phyloP scores from a whole-genome alignment of 2,797 vertebrate genomes.

The Muraenolepis orangiensis region DNA sequence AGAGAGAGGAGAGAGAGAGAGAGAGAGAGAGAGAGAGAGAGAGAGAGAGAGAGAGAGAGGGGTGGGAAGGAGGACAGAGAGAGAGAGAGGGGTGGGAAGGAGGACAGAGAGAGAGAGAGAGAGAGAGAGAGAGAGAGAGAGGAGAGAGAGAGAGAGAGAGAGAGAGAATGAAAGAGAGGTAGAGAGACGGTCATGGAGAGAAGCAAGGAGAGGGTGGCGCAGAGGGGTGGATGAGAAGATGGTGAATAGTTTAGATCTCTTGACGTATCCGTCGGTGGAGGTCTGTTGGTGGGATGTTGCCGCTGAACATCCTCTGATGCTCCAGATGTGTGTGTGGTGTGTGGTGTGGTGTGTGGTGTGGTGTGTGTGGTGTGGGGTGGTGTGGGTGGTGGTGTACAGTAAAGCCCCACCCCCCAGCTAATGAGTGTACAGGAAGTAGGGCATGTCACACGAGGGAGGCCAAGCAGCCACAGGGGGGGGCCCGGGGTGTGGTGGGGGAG shows the following conservation, averaged over 20 bases:
- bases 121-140: no score
- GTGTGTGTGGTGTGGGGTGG: no score
- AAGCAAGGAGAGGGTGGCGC: no score
- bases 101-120: no score
- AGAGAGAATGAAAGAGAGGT: no score
- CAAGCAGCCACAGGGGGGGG: background rate
- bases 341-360: no score
- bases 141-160: no score
- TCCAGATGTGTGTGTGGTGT: background rate
- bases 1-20: background rate
- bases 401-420: conserved; percentile 40
- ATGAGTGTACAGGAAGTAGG: conserved; percentile 61
- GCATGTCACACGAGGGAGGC: conserved; percentile 45
- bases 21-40: background rate
- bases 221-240: background rate
- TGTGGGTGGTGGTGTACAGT: no score
- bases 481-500: no score
- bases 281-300: conserved; percentile 18
- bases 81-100: no score
- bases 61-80: no score
- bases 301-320: conserved; percentile 15
- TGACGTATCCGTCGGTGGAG: conserved; percentile 24
- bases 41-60: background rate
- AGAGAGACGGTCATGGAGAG: no score
- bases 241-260: conserved; percentile 9